Percentiles rank a stretch among this genome's conserved stretches.
These are phyloP conservation scores for Drosophila neutralis DNA, from an alignment of 2,888 invertebrate genomes.

Conservation along the genomic window DNA sequence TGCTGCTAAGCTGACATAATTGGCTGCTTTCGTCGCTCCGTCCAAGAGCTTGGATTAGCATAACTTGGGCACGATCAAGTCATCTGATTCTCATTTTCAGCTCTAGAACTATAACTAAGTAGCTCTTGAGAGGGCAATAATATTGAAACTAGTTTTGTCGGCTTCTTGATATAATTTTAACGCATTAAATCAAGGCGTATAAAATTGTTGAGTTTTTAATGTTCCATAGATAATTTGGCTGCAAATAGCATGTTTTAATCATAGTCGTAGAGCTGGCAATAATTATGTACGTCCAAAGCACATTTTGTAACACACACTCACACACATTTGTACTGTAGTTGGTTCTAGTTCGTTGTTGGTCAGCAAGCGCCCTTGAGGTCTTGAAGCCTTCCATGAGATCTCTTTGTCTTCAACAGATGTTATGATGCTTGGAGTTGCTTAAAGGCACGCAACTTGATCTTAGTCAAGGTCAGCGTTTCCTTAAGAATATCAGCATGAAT, in stretches of 20 bases:
- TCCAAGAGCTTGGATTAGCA: constrained; percentile 54
- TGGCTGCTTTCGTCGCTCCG: constrained; percentile 47
- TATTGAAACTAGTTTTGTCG: constrained; percentile 42
- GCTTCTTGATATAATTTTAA: constrained; percentile 35
- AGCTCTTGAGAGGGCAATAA: background rate
- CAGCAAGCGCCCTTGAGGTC: constrained; percentile 47
- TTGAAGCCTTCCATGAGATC: constrained; percentile 34
- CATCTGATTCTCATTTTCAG: constrained; percentile 38
- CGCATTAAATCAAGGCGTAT: constrained; percentile 49
- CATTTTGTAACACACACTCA: constrained; percentile 33
- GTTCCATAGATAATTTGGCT: constrained; percentile 29
- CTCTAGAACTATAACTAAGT: constrained; percentile 53
- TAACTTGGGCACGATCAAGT: constrained; percentile 59
- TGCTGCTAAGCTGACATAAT: constrained; percentile 63
- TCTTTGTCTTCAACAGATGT: background rate
- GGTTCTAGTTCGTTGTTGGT: constrained; percentile 42
- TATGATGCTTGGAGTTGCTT: constrained; percentile 1
- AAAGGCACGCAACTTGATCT: constrained; percentile 40
- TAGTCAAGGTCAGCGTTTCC: constrained; percentile 49
- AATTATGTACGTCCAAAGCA: constrained; percentile 39
- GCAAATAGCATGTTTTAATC: constrained; percentile 30
- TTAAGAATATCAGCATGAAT: constrained; percentile 36
- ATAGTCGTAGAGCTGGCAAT: constrained; percentile 24
- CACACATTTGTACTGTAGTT: constrained; percentile 32
- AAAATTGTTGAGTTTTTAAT: constrained; percentile 24